A percentile compares a stretch with the other conserved stretches of the same genome.
These are phyloP conservation scores for Emmelina monodactyla DNA, from an alignment of 2,888 invertebrate genomes.

Conservation along the genomic window DNA sequence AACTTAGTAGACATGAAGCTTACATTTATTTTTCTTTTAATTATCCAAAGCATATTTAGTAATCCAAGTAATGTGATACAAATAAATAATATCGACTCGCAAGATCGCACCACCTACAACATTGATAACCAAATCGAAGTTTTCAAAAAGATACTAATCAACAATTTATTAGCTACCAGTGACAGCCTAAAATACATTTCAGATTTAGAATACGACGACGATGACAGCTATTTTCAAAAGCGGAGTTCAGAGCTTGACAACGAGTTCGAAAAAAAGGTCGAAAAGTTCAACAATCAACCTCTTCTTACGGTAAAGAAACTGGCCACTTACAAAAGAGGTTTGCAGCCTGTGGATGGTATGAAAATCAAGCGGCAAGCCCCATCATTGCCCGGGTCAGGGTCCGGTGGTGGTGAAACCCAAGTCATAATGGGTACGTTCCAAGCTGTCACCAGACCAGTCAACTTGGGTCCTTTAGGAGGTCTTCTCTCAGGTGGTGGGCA, in stretches of 20 bases:
- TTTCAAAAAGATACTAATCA: conserved; percentile 20
- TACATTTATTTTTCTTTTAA: too few species aligned
- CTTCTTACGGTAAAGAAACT: not conserved
- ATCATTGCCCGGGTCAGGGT: conserved; percentile 2
- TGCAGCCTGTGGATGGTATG: not conserved
- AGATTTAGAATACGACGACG: conserved; percentile 17
- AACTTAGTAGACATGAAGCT: not conserved
- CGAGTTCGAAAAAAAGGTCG: conserved; percentile 3
- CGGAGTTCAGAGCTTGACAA: conserved; percentile 8
- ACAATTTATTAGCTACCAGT: conserved; percentile 22
- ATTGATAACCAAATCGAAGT: conserved; percentile 14
- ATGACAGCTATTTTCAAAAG: too few species aligned
- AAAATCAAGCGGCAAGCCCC: conserved; percentile 7
- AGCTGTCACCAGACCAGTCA: conserved; percentile 28
- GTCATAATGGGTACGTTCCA: conserved; percentile 32
- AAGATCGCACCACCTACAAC: conserved; percentile 10
- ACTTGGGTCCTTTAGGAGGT: conserved; percentile 8
- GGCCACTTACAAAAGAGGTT: not conserved
- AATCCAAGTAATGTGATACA: conserved; percentile 13
- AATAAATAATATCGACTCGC: conserved; percentile 16
- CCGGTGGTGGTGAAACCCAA: conserved; percentile 12
- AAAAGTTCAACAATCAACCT: conserved; percentile 4
- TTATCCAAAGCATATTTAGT: not conserved
- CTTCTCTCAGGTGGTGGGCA: not conserved
- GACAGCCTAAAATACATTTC: conserved; percentile 22